Evolutionary conservation across 2,797 vertebrate genomes (phyloP).

Genomic region (Sciaenops ocellatus): DNA sequence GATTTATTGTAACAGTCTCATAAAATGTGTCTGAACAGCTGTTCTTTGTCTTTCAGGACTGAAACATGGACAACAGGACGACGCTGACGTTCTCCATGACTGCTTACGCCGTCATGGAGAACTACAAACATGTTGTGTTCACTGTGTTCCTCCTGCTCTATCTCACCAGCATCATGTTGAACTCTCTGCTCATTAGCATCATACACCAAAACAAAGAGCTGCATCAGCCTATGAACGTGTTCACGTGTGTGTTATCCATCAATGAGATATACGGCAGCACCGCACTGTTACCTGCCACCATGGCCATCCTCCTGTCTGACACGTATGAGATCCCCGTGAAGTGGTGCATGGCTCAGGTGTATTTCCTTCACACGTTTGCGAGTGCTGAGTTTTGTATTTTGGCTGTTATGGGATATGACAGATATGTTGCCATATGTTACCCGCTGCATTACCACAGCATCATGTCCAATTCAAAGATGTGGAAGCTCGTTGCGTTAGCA

Average conservation of each 20-base stretch:
- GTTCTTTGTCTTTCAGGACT: constrained; percentile 20
- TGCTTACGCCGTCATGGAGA: constrained; percentile 53
- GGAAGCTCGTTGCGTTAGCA: constrained; percentile 47
- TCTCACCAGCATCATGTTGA: constrained; percentile 33
- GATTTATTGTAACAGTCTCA: not conserved
- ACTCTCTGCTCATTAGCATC: constrained; percentile 51
- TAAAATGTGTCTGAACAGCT: not conserved
- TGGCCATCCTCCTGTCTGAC: constrained; percentile 53
- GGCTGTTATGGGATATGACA: constrained; percentile 80
- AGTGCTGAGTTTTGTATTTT: constrained; percentile 71
- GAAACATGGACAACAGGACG: constrained; percentile 65
- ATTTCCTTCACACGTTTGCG: constrained; percentile 71
- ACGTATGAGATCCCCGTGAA: constrained; percentile 27
- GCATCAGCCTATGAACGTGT: constrained; percentile 73
- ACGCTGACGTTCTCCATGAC: constrained; percentile 61
- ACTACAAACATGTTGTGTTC: constrained; percentile 57
- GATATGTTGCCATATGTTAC: constrained; percentile 79
- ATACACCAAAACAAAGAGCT: constrained; percentile 53
- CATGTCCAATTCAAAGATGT: constrained; percentile 55
- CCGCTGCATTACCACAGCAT: constrained; percentile 77
- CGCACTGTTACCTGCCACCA: constrained; percentile 44
- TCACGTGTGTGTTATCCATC: constrained; percentile 50
- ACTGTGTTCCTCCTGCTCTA: constrained; percentile 64
- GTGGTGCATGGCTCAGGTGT: constrained; percentile 72
- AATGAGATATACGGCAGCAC: constrained; percentile 71